A percentile compares a stretch with the other conserved stretches of the same genome.
Conservation (phyloP, 2,888 invertebrate species). For the Conistra vaccinii region DNA sequence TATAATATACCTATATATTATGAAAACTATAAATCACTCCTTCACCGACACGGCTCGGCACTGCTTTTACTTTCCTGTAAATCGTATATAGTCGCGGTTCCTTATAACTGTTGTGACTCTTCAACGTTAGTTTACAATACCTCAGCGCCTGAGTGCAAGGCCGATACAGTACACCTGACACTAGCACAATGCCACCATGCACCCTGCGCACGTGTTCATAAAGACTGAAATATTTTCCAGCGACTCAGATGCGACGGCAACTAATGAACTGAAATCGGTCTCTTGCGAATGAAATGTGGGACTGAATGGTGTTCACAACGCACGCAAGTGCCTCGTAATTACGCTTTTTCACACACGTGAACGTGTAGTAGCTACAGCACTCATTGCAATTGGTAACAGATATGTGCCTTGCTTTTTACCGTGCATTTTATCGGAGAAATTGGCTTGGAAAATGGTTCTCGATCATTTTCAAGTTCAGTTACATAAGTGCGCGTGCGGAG, state of each 20-base stretch:
- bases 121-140: constrained; percentile 67
- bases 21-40: constrained; percentile 37
- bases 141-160: constrained; percentile 69
- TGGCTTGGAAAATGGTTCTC: constrained; percentile 90
- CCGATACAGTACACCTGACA: constrained; percentile 67
- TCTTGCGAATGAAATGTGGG: constrained; percentile 83
- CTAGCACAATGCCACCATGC: constrained; percentile 71
- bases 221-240: constrained; percentile 72
- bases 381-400: constrained; percentile 80
- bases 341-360: constrained; percentile 78
- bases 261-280: constrained; percentile 76
- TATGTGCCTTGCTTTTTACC: constrained; percentile 87
- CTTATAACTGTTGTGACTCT: constrained; percentile 70
- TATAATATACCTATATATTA: constrained; percentile 15
- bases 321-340: constrained; percentile 81
- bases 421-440: constrained; percentile 91
- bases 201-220: constrained; percentile 75
- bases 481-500: constrained; percentile 90
- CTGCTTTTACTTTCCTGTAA: constrained; percentile 85
- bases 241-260: constrained; percentile 61
- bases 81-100: constrained; percentile 77
- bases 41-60: constrained; percentile 73
- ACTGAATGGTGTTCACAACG: constrained; percentile 78
- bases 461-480: constrained; percentile 91
- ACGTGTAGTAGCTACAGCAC: constrained; percentile 70